Percentiles rank a stretch among this genome's conserved stretches.
These are phyloP conservation scores for Astyanax mexicanus DNA, from an alignment of 2,797 vertebrate genomes.

Conservation along the genomic window DNA sequence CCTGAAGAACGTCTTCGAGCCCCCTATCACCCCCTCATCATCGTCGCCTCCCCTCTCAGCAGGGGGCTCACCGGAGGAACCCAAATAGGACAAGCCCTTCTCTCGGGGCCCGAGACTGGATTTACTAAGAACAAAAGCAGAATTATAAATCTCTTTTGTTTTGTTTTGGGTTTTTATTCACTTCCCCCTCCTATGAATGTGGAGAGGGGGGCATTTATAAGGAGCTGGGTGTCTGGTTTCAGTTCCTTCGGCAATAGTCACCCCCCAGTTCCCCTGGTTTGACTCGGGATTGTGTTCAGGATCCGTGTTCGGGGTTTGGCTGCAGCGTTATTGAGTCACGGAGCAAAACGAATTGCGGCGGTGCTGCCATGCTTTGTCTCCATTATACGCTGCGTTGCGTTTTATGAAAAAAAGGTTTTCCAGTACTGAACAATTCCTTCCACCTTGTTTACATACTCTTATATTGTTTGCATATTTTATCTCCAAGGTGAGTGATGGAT, in stretches of 20 bases:
- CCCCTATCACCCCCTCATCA: constrained; percentile 49
- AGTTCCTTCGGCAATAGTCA: constrained; percentile 39
- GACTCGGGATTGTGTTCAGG: background rate
- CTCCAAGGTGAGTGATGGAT: constrained; percentile 30
- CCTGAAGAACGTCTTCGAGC: constrained; percentile 61
- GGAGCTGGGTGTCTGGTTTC: constrained; percentile 62
- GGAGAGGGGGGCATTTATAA: constrained; percentile 4
- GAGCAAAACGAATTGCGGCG: constrained; percentile 29
- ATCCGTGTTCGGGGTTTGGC: background rate
- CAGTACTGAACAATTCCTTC: constrained; percentile 51
- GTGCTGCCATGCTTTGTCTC: constrained; percentile 35
- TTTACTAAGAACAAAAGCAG: constrained; percentile 65
- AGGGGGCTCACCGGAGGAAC: constrained; percentile 63
- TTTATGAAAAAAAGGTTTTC: constrained; percentile 56
- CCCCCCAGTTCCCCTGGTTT: constrained; percentile 17
- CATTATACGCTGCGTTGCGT: constrained; percentile 42
- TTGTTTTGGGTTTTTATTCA: constrained; percentile 58
- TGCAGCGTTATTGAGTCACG: constrained; percentile 18
- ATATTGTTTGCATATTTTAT: constrained; percentile 50
- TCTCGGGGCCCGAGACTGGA: constrained; percentile 68
- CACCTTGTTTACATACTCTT: constrained; percentile 40
- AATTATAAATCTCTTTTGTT: constrained; percentile 70
- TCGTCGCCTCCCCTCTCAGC: constrained; percentile 65
- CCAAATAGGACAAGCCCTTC: constrained; percentile 45
- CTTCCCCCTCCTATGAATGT: background rate